Conservation (phyloP, 2,113 vertebrate species). For the Ceyx margarethae region DNA sequence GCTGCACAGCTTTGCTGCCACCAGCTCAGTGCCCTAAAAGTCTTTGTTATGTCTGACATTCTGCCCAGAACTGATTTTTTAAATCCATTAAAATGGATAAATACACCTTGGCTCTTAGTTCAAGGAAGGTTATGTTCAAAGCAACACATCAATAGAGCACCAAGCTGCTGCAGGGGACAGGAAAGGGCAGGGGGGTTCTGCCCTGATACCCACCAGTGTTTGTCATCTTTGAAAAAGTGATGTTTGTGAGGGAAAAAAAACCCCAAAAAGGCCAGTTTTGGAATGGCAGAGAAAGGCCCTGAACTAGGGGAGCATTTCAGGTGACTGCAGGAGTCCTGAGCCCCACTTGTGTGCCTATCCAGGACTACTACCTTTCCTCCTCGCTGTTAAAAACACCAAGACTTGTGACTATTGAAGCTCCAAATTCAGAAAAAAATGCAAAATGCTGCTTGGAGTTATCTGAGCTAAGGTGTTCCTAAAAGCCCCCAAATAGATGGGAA, state of each 20-base stretch:
- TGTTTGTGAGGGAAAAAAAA: background rate
- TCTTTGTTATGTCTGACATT: background rate
- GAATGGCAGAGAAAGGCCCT: background rate
- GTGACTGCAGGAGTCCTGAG: background rate
- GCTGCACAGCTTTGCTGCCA: background rate
- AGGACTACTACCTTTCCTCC: background rate
- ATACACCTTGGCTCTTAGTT: background rate
- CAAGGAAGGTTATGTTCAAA: background rate
- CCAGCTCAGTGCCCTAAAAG: background rate
- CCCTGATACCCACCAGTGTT: background rate
- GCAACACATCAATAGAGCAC: background rate
- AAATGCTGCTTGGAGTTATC: background rate
- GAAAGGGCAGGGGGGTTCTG: background rate
- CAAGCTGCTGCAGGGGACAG: background rate
- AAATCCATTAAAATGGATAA: background rate
- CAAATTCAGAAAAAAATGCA: background rate
- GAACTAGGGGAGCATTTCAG: background rate
- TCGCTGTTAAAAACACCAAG: background rate
- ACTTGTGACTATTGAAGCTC: background rate
- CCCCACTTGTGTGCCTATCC: background rate
- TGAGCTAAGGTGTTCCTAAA: background rate
- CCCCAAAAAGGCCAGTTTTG: background rate
- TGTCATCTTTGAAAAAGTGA: background rate
- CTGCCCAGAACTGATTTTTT: background rate
- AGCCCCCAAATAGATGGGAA: background rate